Percentiles rank a stretch among this genome's conserved stretches.
These are phyloP conservation scores for Stramonita haemastoma DNA, from an alignment of 2,888 invertebrate species.

Conservation along the genomic window DNA sequence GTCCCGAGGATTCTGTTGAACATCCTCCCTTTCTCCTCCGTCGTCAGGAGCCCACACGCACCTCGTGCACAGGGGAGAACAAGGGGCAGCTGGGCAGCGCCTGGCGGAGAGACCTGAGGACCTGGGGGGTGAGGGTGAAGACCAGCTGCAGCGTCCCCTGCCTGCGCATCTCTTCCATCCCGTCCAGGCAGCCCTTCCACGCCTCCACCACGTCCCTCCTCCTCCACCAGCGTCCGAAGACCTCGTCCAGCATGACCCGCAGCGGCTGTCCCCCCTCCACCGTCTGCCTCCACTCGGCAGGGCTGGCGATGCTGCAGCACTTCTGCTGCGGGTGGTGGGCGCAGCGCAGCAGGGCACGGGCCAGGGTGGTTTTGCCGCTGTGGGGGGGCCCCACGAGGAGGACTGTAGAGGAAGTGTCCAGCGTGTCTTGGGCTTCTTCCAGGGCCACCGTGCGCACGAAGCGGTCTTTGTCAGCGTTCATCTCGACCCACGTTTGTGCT, in stretches of 20 bases:
- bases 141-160: not conserved
- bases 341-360: not conserved
- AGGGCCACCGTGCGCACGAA: not conserved
- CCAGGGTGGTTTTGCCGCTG: conserved; percentile 9
- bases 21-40: not conserved
- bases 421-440: not conserved
- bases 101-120: not conserved
- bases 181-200: not conserved
- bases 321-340: not conserved
- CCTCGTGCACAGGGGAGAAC: not conserved
- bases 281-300: not conserved
- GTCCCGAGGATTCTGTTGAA: not conserved
- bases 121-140: not conserved
- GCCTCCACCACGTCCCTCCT: not conserved
- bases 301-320: not conserved
- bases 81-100: not conserved
- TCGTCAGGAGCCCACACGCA: not conserved
- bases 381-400: not conserved
- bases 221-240: conserved; percentile 4
- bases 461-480: not conserved
- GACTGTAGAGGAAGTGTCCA: not conserved
- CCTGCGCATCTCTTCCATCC: not conserved
- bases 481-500: conserved; percentile 6
- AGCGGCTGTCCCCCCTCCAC: not conserved
- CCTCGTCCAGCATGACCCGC: not conserved